phyloP scores from a whole-genome alignment of 1,140 invertebrate genomes.

The Bombus difficillimus region DNA sequence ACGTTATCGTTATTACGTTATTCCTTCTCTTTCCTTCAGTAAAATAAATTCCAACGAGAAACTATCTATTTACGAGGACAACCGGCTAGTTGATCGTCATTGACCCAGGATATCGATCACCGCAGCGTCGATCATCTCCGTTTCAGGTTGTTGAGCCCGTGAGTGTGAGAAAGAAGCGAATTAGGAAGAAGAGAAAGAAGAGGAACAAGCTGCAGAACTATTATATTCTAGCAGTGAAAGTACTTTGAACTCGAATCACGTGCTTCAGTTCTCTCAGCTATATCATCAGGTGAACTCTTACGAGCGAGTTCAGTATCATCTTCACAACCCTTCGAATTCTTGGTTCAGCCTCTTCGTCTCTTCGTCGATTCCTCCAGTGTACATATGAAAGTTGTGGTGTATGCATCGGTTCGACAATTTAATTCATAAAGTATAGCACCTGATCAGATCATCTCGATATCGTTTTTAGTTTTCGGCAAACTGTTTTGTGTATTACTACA shows the following conservation, averaged over 20 bases:
- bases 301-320: constrained; percentile 76
- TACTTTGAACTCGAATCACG: constrained; percentile 72
- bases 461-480: neutral
- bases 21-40: neutral
- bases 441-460: neutral
- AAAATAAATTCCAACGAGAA: constrained; percentile 22
- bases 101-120: neutral
- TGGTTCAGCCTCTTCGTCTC: constrained; percentile 1
- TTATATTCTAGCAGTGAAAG: constrained; percentile 72
- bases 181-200: constrained; percentile 31
- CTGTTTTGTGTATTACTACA: neutral
- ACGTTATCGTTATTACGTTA: neutral
- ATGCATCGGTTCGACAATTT: neutral
- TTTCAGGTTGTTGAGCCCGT: neutral
- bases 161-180: neutral
- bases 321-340: constrained; percentile 72
- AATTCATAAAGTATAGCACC: neutral
- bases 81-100: neutral
- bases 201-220: constrained; percentile 20
- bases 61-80: neutral
- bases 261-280: constrained; percentile 75
- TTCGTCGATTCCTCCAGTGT: neutral
- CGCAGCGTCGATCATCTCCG: neutral
- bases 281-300: constrained; percentile 72
- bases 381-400: neutral